Conservation (phyloP, 1,140 invertebrate genomes). For the Aethina tumida region DNA sequence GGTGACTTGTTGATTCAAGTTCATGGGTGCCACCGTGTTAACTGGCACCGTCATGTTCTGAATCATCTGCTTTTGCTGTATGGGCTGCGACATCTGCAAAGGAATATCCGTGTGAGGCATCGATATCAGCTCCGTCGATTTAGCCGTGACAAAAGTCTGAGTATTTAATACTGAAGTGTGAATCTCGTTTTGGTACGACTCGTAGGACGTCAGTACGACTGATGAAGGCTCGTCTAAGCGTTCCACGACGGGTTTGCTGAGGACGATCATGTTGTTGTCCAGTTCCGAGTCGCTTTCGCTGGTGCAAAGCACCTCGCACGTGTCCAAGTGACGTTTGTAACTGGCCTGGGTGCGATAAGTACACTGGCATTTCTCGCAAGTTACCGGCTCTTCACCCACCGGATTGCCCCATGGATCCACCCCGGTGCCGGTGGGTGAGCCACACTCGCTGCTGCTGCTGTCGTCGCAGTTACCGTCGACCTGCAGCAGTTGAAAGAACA, state of each 20-base stretch:
- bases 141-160: slow-evolving; percentile 24
- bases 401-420: slow-evolving; percentile 27
- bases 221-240: slow-evolving; percentile 18
- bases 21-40: slow-evolving; percentile 10
- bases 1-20: slow-evolving; percentile 8
- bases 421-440: slow-evolving; percentile 22
- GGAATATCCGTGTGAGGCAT: slow-evolving; percentile 20
- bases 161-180: slow-evolving; percentile 32
- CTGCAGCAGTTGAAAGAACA: slow-evolving; percentile 43
- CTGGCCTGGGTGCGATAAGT: slow-evolving; percentile 82
- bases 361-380: slow-evolving; percentile 77
- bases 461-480: slow-evolving; percentile 65
- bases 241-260: slow-evolving; percentile 23
- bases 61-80: slow-evolving; percentile 15
- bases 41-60: slow-evolving; percentile 11
- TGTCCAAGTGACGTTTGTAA: slow-evolving; percentile 69
- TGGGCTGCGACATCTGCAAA: slow-evolving; percentile 16
- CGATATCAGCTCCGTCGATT: slow-evolving; percentile 20
- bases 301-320: slow-evolving; percentile 65
- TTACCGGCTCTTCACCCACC: slow-evolving; percentile 60
- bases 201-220: slow-evolving; percentile 31
- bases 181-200: slow-evolving; percentile 33
- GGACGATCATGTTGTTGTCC: slow-evolving; percentile 23
- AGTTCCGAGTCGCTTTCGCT: slow-evolving; percentile 63
- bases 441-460: slow-evolving; percentile 41